phyloP scores from a whole-genome alignment of 2,888 invertebrate species.

The Troides helena region DNA sequence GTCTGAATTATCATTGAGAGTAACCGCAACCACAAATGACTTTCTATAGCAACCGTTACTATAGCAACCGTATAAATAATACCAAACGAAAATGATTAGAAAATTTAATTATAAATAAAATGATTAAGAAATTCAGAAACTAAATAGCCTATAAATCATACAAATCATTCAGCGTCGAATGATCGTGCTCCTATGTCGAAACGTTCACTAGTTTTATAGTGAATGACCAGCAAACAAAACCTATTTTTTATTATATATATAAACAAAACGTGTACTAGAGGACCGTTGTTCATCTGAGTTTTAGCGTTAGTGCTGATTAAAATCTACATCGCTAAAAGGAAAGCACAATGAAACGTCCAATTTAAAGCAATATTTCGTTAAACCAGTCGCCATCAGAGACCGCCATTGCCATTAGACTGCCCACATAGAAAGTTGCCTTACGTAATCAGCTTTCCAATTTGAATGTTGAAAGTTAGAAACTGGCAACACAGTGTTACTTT shows the following conservation, averaged over 20 bases:
- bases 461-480: slow-evolving; percentile 29
- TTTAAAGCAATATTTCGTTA: slow-evolving; percentile 10
- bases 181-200: too few species aligned
- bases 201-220: too few species aligned
- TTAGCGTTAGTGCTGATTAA: background rate
- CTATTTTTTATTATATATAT: background rate
- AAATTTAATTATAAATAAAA: too few species aligned
- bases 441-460: slow-evolving; percentile 29
- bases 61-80: too few species aligned
- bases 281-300: background rate
- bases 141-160: too few species aligned
- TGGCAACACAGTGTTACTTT: slow-evolving; percentile 9
- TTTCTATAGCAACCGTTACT: too few species aligned
- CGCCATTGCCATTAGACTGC: slow-evolving; percentile 15
- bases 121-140: too few species aligned
- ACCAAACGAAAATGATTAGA: too few species aligned
- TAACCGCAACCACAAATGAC: too few species aligned
- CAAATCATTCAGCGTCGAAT: too few species aligned
- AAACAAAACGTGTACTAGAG: background rate
- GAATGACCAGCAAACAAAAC: too few species aligned
- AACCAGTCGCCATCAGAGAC: slow-evolving; percentile 20
- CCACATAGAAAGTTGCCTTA: slow-evolving; percentile 24
- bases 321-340: slow-evolving; percentile 7
- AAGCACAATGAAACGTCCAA: slow-evolving; percentile 8
- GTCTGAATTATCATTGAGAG: too few species aligned